Conservation (phyloP, 2,888 invertebrate genomes). For the Aromia moschata region DNA sequence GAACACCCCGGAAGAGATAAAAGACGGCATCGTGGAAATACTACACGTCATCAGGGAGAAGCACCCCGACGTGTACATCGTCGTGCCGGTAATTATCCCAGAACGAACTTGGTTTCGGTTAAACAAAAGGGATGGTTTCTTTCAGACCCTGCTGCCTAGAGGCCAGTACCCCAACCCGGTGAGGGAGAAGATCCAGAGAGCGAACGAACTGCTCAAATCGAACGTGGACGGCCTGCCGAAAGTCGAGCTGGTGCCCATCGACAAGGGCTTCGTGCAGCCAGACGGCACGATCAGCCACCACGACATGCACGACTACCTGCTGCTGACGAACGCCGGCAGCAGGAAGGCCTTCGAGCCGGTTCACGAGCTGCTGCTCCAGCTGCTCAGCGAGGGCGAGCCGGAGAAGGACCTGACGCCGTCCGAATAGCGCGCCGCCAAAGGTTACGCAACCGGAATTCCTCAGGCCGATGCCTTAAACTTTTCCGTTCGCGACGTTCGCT, state of each 20-base stretch:
- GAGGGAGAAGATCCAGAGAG: conserved; percentile 78
- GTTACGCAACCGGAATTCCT: conserved; percentile 24
- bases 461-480: conserved; percentile 31
- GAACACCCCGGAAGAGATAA: conserved; percentile 81
- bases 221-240: conserved; percentile 70
- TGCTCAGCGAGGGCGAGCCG: conserved; percentile 78
- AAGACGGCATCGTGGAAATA: conserved; percentile 83
- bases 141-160: conserved; percentile 86
- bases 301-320: conserved; percentile 92
- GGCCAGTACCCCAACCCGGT: conserved; percentile 86
- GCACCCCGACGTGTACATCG: conserved; percentile 82
- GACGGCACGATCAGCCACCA: conserved; percentile 84
- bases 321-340: conserved; percentile 87
- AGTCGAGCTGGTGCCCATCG: conserved; percentile 81
- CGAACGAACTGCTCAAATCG: conserved; percentile 77
- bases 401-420: conserved; percentile 80
- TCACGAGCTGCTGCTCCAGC: conserved; percentile 80
- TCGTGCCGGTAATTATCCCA: conserved; percentile 89
- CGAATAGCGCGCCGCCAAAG: conserved; percentile 63
- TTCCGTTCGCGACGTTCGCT: conserved; percentile 29
- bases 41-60: conserved; percentile 77
- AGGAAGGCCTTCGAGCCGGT: conserved; percentile 88
- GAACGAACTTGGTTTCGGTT: no score
- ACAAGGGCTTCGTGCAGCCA: conserved; percentile 79
- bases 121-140: conserved; percentile 42